These are phyloP conservation scores for Oscheius sp. DNA, from an alignment of 2,888 invertebrate species.

Conservation along the genomic window DNA sequence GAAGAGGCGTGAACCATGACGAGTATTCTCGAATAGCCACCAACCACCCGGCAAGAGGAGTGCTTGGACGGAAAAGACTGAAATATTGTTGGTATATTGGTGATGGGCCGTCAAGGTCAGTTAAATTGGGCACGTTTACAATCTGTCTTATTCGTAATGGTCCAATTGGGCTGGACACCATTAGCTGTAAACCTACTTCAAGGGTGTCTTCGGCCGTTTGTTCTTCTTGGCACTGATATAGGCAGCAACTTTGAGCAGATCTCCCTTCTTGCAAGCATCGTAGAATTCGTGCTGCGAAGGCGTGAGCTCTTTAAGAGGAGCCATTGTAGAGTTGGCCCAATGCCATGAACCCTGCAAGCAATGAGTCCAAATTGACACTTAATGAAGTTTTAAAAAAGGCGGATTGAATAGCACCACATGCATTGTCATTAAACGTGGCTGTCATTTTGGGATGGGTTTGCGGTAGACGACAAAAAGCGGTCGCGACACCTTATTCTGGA, in stretches of 20 bases:
- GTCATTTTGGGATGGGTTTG: slow-evolving; percentile 20
- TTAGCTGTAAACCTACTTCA: slow-evolving; percentile 50
- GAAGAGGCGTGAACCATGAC: slow-evolving; percentile 79
- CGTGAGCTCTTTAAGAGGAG: slow-evolving; percentile 23
- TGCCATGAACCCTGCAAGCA: slow-evolving; percentile 30
- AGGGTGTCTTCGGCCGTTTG: slow-evolving; percentile 58
- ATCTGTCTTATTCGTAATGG: not conserved
- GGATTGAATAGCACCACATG: not conserved
- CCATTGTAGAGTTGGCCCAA: slow-evolving; percentile 1
- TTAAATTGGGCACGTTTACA: not conserved
- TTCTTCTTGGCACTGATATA: slow-evolving; percentile 59
- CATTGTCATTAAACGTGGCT: not conserved
- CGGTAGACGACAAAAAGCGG: slow-evolving; percentile 33
- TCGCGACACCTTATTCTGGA: slow-evolving; percentile 34
- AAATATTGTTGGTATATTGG: slow-evolving; percentile 17
- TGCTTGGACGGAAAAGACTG: slow-evolving; percentile 54
- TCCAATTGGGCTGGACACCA: not conserved
- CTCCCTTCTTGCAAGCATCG: slow-evolving; percentile 64
- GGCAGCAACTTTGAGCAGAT: slow-evolving; percentile 58
- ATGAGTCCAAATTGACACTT: not conserved
- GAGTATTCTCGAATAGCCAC: slow-evolving; percentile 50
- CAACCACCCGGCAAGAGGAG: slow-evolving; percentile 59
- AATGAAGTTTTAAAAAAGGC: not conserved
- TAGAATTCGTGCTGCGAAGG: slow-evolving; percentile 56
- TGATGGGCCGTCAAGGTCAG: not conserved